Base-by-base conservation (phyloP, 2,888 invertebrate genomes). In the Xiphydria camelus region DNA sequence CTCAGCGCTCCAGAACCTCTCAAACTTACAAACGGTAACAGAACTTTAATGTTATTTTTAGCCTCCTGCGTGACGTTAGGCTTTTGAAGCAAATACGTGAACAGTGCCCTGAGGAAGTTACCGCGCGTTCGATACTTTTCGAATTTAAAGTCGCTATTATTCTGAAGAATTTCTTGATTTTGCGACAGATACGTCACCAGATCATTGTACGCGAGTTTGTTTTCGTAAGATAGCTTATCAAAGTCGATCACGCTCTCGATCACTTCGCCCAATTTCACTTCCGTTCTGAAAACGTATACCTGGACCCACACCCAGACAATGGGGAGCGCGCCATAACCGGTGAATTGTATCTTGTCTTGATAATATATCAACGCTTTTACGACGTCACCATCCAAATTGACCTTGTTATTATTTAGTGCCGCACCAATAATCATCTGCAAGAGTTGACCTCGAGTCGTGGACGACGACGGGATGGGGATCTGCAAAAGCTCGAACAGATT, bases 161-260 rank as follows among this genome's bases (percentile, higher is more conserved):
- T 31, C 19, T 43, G 31, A 33, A 61, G 40, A 6, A 51, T 23
- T 17, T 51, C 25, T 9, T 51, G 43, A 47, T 64, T 49, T 29
- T 47, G 17, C 2, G 40, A 19, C 4, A 57, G 32, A 18, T 53
- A 51, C 12, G 21, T 34, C 9, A 60, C 41, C 22, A 62, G 31
- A 19, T 53, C 34, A 34, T 57, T 52, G 25, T 59, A 58, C 9
- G 48, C 44, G 10, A 43, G 17, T 49, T 54, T 44, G 17, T 49
- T 35, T 4, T 43, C 40, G 23, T 21, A 5, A 14, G 53, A 18
- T 36, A 60, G 37, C 29, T 41, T 19, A 17, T 59, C 32, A 35
- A 47, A 56, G n/a, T 51, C 43, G 26, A 51, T 21, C 10, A 44
- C 45, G 10, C 53, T 41, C 39, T 43, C 45, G 31, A 53, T 57